Base-by-base conservation (phyloP, 2,888 invertebrate species). In the Diaprepes abbreviatus region DNA sequence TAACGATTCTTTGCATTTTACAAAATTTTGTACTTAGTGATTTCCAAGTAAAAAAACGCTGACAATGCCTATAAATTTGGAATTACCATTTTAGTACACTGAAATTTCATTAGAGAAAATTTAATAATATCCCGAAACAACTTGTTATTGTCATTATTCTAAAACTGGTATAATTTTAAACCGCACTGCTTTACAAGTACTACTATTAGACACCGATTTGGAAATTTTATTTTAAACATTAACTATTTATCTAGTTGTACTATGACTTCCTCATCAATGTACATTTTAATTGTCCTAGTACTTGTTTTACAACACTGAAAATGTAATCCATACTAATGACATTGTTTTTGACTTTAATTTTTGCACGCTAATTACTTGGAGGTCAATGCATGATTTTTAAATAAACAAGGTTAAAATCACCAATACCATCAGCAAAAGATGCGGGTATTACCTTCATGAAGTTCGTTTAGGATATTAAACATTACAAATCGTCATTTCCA, bases 361-460 rank as follows among this genome's bases (percentile, higher is more conserved):
- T 48, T 48, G 0, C 9, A 48, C 3, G 12, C 12, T 24, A 28
- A 24, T 50, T 31, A 21, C 9, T 12, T 24, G 17, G 17, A 35
- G 21, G 36, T 55, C 36, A 55, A 17, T 21, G 24, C 38, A 24
- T 38, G 55, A 35, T 54, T 54, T 52, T 54, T 54, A 33, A 50
- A 54, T 14, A 33, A 35, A 54, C 55, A 55, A 55, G 55, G 55
- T 36, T 38, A 55, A n/a, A 38, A 21, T 55, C n/a, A 55, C 14
- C 14, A 21, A 55, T n/a, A 35, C 5, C 21, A 19, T 55, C 21
- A 14, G 21, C 7, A 12, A n/a, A 35, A 38, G 7, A 55, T 55
- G 55, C 55, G 55, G 55, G 55, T 9, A 14, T 12, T 14, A 55
- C 38, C 55, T 55, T 55, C 54, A 24, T 24, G 6, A 9, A 9